A percentile compares a stretch with the other conserved stretches of the same genome.
Conservation (phyloP, 92 coral and sea anemone species). For the Plumapathes pennacea region DNA sequence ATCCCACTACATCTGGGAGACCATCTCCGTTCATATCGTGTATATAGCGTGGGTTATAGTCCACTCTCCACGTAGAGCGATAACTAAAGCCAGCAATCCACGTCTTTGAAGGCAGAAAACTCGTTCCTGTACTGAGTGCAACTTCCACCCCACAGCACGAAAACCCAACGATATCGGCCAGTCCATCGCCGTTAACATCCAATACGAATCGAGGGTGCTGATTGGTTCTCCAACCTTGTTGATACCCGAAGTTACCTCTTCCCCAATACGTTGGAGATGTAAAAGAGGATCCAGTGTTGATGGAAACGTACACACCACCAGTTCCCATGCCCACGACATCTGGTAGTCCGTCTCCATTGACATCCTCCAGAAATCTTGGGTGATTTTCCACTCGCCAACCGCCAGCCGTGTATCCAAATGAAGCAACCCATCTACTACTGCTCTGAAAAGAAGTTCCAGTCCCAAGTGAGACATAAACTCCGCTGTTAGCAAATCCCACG, state of each 20-base stretch:
- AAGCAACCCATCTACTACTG: slow-evolving; percentile 6
- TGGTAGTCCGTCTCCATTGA: slow-evolving; percentile 32
- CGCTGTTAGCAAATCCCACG: slow-evolving; percentile 25
- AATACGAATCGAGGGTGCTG: slow-evolving; percentile 17
- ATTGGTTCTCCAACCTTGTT: slow-evolving; percentile 27
- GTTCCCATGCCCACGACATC: slow-evolving; percentile 28
- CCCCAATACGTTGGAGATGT: slow-evolving; percentile 11
- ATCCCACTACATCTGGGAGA: slow-evolving; percentile 18
- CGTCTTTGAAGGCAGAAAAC: slow-evolving; percentile 19
- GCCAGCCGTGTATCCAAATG: slow-evolving; percentile 15
- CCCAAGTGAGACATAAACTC: slow-evolving; percentile 26
- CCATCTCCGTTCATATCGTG: slow-evolving; percentile 34
- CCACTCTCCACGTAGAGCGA: slow-evolving; percentile 13
- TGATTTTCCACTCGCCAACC: slow-evolving; percentile 25
- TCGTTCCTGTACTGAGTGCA: slow-evolving; percentile 21
- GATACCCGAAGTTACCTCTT: slow-evolving; percentile 5
- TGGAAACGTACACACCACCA: slow-evolving; percentile 10
- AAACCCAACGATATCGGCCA: slow-evolving; percentile 31
- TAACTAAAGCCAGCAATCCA: slow-evolving; percentile 13
- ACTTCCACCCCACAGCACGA: slow-evolving; percentile 35
- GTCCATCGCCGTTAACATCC: slow-evolving; percentile 33
- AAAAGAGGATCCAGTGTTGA: slow-evolving; percentile 23
- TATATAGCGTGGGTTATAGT: slow-evolving; percentile 14
- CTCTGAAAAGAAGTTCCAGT: slow-evolving; percentile 18
- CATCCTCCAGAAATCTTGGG: slow-evolving; percentile 23